Conservation (phyloP, 2,888 invertebrate species). For the Druceiella hillmani region DNA sequence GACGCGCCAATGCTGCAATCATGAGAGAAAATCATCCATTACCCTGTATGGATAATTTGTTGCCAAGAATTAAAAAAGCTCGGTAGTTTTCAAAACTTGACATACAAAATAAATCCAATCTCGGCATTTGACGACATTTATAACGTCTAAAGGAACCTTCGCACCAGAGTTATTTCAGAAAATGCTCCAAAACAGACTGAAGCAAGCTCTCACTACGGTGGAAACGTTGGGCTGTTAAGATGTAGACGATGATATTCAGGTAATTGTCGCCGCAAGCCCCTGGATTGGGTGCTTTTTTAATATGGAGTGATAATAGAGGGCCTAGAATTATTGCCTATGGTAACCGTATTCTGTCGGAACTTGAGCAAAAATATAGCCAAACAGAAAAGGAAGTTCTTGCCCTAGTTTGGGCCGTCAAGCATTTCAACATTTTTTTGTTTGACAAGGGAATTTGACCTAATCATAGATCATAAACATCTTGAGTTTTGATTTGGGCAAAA, state of each 20-base stretch:
- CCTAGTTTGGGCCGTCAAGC: constrained; percentile 27
- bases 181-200: constrained; percentile 27
- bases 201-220: no score
- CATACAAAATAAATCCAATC: constrained; percentile 9
- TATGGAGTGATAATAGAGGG: not conserved
- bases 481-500: no score
- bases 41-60: constrained; percentile 26
- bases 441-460: no score
- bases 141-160: constrained; percentile 29
- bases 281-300: not conserved
- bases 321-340: constrained; percentile 2
- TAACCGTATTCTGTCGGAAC: constrained; percentile 27
- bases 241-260: not conserved
- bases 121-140: constrained; percentile 30
- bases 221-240: not conserved
- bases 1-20: constrained; percentile 30
- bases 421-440: constrained; percentile 32
- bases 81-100: constrained; percentile 16
- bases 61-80: constrained; percentile 21
- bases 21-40: constrained; percentile 20
- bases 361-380: constrained; percentile 29
- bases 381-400: constrained; percentile 27
- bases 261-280: constrained; percentile 11
- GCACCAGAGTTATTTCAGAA: constrained; percentile 24
- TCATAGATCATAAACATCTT: no score